phyloP scores from a whole-genome alignment of 2,888 invertebrate species.

The Eumacrocentrus americanus region DNA sequence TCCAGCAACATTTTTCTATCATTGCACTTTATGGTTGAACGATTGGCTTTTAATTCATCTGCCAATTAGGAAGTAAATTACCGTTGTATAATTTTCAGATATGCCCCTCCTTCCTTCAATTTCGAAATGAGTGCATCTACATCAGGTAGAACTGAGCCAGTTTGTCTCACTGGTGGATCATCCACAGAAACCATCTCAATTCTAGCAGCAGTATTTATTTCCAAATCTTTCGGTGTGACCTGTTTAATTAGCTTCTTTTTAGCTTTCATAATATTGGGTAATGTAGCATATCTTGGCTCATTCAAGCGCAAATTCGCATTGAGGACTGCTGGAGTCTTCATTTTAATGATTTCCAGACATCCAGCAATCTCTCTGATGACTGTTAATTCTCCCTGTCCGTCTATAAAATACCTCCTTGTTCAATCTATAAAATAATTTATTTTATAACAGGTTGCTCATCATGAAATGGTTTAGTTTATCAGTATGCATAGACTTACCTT shows the following conservation, averaged over 20 bases:
- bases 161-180: conserved; percentile 94
- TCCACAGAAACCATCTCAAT: conserved; percentile 89
- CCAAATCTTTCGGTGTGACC: conserved; percentile 85
- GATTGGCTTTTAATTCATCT: conserved; percentile 66
- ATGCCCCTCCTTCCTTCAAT: conserved; percentile 86
- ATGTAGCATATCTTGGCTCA: conserved; percentile 97
- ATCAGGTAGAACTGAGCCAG: conserved; percentile 87
- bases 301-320: conserved; percentile 97
- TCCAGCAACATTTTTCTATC: conserved; percentile 73
- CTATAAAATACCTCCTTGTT: too few relatives aligned
- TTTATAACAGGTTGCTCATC: not conserved
- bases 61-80: conserved; percentile 80
- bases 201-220: conserved; percentile 84
- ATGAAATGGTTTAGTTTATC: not conserved
- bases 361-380: conserved; percentile 95
- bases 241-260: conserved; percentile 99
- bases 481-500: conserved; percentile 70
- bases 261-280: conserved; percentile 99
- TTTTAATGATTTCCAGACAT: conserved; percentile 90
- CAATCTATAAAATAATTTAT: conserved; percentile 66
- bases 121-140: conserved; percentile 90
- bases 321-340: conserved; percentile 93
- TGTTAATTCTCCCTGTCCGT: conserved; percentile 74
- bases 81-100: conserved; percentile 54
- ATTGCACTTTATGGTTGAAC: conserved; percentile 76